Conservation (phyloP, 2,113 vertebrate species). For the Stomatorhinus ivindoensis region DNA sequence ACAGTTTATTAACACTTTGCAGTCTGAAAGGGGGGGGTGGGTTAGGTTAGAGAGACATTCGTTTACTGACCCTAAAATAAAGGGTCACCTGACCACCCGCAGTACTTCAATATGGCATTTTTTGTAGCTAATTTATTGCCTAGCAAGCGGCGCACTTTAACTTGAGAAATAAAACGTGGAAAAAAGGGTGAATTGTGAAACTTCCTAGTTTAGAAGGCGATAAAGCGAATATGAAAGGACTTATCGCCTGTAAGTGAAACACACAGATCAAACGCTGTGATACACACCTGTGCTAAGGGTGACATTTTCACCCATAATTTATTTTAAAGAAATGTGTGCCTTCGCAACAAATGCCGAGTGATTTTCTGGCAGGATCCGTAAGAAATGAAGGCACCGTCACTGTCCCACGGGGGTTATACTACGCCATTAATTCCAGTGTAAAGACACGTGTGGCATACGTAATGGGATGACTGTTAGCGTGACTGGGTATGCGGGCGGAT, state of each 20-base stretch:
- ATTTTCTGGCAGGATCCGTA: background rate
- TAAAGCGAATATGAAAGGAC: background rate
- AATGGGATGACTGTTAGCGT: background rate
- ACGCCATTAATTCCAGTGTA: background rate
- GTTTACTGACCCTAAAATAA: slow-evolving; percentile 43
- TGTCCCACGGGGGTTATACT: background rate
- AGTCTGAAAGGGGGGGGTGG: slow-evolving; percentile 36
- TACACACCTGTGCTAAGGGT: background rate
- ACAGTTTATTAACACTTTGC: slow-evolving; percentile 61
- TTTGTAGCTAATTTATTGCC: background rate
- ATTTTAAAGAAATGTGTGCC: background rate
- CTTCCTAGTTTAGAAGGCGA: background rate
- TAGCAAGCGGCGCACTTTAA: background rate
- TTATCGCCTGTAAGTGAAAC: background rate
- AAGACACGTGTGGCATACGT: background rate
- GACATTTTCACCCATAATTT: slow-evolving; percentile 9
- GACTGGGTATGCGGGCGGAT: background rate
- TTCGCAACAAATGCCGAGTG: background rate
- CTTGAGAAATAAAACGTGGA: background rate
- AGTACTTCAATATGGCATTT: background rate
- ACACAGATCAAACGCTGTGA: background rate
- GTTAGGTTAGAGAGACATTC: slow-evolving; percentile 45
- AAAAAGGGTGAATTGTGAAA: background rate
- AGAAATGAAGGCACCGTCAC: background rate
- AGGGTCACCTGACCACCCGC: slow-evolving; percentile 15